Evolutionary conservation across 2,888 invertebrate species (phyloP), one percentile per base, ranked within the genome.

Genomic region (Amitus sp.): DNA sequence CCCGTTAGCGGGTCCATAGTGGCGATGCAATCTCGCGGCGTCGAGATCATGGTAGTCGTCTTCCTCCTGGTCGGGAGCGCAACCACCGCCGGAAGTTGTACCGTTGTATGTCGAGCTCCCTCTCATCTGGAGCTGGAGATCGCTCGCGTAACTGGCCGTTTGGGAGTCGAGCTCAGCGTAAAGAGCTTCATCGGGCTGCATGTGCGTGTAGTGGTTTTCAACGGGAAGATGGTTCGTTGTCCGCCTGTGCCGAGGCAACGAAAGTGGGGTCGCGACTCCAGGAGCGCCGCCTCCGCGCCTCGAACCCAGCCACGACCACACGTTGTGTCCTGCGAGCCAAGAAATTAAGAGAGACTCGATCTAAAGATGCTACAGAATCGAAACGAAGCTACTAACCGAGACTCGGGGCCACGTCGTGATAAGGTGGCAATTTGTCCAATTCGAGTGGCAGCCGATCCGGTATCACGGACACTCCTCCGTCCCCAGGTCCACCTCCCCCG

Each of bases 171-270:
- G 80, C 79, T 90, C 90, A 5, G 90, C 90, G 75, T 90, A 90
- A 12, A 90, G 84, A 0, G 89, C 89, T 74, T 88, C 88, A 72
- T 88, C 88, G 18, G 80, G 86, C 65, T 89, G 89, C 87, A 90
- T 88, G 76, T 89, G 89, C 4, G 90, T 90, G 77, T 90, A 90
- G 77, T 90, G 90, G 76, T 90, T 90, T 79, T 89, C 89, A 10
- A 87, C 88, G 2, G 84, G 84, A 17, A 80, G 76, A 17, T 81
- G 75, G 71, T 80, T 82, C 68, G 80, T 76, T 18, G 80, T 73
- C 46, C 81, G 73, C 62, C 81, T 71, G 63, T 82, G 82, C 53
- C 79, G 82, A 19, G 82, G 82, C 33, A 81, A 70, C 18, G 77
- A 74, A 46, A 82, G 69, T n/a, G 82, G 79, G 45, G 82, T 79